Base-by-base conservation (phyloP, 2,888 invertebrate species). In the Melieria crassipennis region DNA sequence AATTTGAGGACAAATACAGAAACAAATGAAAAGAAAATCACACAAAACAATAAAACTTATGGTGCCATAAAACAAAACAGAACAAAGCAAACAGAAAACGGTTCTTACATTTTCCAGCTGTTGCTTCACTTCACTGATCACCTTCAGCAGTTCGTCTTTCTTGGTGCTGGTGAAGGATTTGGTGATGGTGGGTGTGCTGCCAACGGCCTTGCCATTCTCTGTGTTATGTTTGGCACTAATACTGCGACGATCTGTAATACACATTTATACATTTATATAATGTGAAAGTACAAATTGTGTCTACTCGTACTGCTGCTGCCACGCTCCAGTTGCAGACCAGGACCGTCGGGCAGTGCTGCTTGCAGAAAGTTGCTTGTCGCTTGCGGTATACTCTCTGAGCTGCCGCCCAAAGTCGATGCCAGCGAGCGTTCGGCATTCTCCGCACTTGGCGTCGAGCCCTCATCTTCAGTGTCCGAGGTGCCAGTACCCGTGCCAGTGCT, bases 71-170 rank as follows among this genome's bases (percentile, higher is more conserved):
- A 63, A 50, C 65, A 55, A 9, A 48, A 66, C 57, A 60, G 64
- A 47, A 67, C 74, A 58, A 73, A 65, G 43, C 66, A 65, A 58
- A 66, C 47, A 67, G 71, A 73, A 56, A 48, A 46, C 10, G 65
- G 46, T 67, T 89, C 93, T 91, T 86, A 96, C 96, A 84, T 92
- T 96, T 88, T 96, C 95, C 75, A 96, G 87, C 86, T 95, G 95
- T 77, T 92, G 90, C 82, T 94, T 91, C 0, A 95, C 95, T 87
- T 96, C 95, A 81, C 94, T 91, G 79, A 94, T 92, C 79, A 95
- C 89, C 83, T 94, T 90, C 80, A 93, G 91, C 75, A 97, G 88
- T 82, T 96, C 95, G 84, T 95, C 93, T 72, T 87, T 87, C 79
- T 87, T 87, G 73, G 85, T 86, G 79, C 84, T 87, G 16, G 86